phyloP scores from a whole-genome alignment of 2,113 vertebrate species.

The Cyphomyrus discorhynchus region DNA sequence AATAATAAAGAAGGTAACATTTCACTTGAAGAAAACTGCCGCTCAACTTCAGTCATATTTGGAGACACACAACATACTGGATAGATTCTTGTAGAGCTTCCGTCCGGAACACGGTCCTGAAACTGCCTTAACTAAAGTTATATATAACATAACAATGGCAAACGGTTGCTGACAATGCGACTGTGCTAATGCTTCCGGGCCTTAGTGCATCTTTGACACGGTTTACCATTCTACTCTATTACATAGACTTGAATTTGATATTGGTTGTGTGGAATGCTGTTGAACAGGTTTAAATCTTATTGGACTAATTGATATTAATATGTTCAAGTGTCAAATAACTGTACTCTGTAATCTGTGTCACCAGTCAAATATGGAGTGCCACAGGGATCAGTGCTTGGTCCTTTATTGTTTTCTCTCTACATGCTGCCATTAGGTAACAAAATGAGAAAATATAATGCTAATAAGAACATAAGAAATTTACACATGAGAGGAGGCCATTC shows the following conservation, averaged over 20 bases:
- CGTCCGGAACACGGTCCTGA: not conserved
- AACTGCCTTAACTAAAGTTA: not conserved
- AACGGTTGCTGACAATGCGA: not conserved
- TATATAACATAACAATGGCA: not conserved
- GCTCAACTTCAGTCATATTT: not conserved
- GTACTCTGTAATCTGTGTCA: not conserved
- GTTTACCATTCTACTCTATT: not conserved
- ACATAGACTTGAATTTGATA: not conserved
- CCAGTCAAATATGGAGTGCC: not conserved
- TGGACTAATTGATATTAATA: not conserved
- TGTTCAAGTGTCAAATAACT: not conserved
- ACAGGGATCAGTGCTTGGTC: too few relatives aligned
- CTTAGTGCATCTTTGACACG: not conserved
- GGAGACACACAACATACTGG: not conserved
- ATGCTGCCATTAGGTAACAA: too few relatives aligned
- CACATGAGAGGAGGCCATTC: too few relatives aligned
- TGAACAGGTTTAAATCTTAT: not conserved
- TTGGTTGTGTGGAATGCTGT: not conserved
- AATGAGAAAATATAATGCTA: too few relatives aligned
- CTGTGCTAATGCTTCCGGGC: not conserved
- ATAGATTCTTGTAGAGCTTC: not conserved
- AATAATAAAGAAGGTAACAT: not conserved
- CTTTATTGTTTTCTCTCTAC: too few relatives aligned
- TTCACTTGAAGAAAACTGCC: not conserved
- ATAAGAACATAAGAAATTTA: too few relatives aligned